phyloP scores from a whole-genome alignment of 2,888 invertebrate genomes.

The Ormyrus nitidulus region DNA sequence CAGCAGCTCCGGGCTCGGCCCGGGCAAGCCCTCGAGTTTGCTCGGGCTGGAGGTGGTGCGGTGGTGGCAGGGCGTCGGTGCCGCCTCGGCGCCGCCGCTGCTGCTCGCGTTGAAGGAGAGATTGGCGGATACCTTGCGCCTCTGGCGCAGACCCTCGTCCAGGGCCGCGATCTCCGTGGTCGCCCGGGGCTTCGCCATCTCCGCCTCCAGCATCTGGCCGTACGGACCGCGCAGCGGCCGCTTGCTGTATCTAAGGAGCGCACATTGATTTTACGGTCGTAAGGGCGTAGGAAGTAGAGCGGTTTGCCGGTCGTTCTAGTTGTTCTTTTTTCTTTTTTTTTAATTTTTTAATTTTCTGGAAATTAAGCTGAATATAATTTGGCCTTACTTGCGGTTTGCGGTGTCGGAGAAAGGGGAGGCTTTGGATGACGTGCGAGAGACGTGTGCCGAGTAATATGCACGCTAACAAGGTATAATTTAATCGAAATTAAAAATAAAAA shows the following conservation, averaged over 20 bases:
- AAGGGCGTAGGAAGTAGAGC: no score
- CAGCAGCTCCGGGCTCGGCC: conserved; percentile 82
- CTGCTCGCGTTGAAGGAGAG: conserved; percentile 73
- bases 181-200: conserved; percentile 82
- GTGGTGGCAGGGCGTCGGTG: conserved; percentile 82
- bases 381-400: no score
- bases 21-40: conserved; percentile 82
- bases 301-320: no score
- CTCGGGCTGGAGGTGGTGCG: conserved; percentile 88
- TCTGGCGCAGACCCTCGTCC: conserved; percentile 57
- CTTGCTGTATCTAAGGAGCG: conserved; percentile 81
- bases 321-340: no score
- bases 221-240: conserved; percentile 86
- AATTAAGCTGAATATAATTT: no score
- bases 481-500: no score
- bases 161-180: conserved; percentile 70
- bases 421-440: no score
- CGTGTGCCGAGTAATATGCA: no score
- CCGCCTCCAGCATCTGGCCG: conserved; percentile 88
- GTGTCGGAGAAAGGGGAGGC: no score
- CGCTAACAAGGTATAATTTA: no score
- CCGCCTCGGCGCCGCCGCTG: conserved; percentile 69
- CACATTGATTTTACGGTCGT: no score
- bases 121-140: conserved; percentile 81
- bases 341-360: no score